These are phyloP conservation scores for Gonatopus flavifemur DNA, from an alignment of 1,140 invertebrate species.

Conservation along the genomic window DNA sequence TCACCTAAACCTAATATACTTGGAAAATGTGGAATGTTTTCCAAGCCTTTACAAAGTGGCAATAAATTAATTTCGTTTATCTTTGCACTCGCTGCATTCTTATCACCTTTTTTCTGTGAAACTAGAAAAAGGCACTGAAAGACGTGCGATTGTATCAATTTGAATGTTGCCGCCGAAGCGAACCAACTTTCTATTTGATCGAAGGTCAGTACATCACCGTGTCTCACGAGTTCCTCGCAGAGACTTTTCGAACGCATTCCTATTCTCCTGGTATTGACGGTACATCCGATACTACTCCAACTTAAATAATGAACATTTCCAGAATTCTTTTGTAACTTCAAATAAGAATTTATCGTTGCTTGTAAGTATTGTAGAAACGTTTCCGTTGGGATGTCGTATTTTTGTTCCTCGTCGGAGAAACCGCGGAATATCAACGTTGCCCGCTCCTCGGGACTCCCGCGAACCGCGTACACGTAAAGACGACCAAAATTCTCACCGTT, in stretches of 20 bases:
- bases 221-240: conserved; percentile 46
- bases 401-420: conserved; percentile 48
- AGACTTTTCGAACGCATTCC: conserved; percentile 46
- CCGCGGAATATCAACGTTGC: conserved; percentile 47
- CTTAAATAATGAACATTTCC: conserved; percentile 40
- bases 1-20: conserved; percentile 76
- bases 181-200: conserved; percentile 52
- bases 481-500: conserved; percentile 54
- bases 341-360: conserved; percentile 54
- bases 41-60: conserved; percentile 62
- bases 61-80: conserved; percentile 60
- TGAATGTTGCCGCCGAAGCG: conserved; percentile 38
- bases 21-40: conserved; percentile 73
- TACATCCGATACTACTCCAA: conserved; percentile 55
- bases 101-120: conserved; percentile 55
- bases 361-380: conserved; percentile 51
- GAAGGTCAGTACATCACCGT: conserved; percentile 36
- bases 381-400: conserved; percentile 41
- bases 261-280: conserved; percentile 50
- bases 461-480: conserved; percentile 50
- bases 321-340: conserved; percentile 52
- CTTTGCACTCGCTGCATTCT: conserved; percentile 38
- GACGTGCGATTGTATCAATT: conserved; percentile 52
- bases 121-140: conserved; percentile 53
- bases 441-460: conserved; percentile 50